These are phyloP conservation scores for Gnathonemus echidnorhynchus DNA, from an alignment of 2,113 vertebrate species.

Conservation along the genomic window DNA sequence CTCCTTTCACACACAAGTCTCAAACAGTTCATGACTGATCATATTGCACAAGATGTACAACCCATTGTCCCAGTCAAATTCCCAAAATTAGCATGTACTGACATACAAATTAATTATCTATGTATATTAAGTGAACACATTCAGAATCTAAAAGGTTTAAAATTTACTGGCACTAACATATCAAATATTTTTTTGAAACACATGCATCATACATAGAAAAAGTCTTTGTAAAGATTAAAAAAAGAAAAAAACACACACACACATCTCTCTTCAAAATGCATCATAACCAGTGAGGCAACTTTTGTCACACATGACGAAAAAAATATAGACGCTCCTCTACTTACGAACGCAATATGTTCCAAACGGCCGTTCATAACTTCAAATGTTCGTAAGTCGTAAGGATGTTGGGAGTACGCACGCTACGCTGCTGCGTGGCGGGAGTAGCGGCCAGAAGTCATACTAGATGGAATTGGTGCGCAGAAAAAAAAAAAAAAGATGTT, in stretches of 20 bases:
- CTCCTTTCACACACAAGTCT: neutral
- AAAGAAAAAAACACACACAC: neutral
- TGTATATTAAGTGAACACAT: neutral
- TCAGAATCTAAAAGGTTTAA: neutral
- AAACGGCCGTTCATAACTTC: too few relatives aligned
- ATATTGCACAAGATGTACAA: neutral
- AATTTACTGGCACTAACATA: neutral
- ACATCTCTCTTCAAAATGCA: neutral
- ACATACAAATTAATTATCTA: neutral
- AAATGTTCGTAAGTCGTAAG: too few relatives aligned
- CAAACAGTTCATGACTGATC: neutral
- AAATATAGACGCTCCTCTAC: too few relatives aligned
- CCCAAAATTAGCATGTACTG: neutral
- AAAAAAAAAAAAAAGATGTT: too few relatives aligned
- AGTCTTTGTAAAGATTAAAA: neutral
- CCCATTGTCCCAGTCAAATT: neutral
- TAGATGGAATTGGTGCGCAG: too few relatives aligned
- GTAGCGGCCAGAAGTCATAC: too few relatives aligned
- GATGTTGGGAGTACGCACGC: too few relatives aligned
- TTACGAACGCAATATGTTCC: too few relatives aligned
- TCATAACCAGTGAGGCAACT: neutral
- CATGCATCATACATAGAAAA: neutral
- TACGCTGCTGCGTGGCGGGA: too few relatives aligned
- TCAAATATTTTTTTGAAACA: neutral
- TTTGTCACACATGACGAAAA: neutral